A percentile compares a stretch with the other conserved stretches of the same genome.
Evolutionary conservation across 2,888 invertebrate genomes (phyloP).

Genomic region (Serripes groenlandicus): DNA sequence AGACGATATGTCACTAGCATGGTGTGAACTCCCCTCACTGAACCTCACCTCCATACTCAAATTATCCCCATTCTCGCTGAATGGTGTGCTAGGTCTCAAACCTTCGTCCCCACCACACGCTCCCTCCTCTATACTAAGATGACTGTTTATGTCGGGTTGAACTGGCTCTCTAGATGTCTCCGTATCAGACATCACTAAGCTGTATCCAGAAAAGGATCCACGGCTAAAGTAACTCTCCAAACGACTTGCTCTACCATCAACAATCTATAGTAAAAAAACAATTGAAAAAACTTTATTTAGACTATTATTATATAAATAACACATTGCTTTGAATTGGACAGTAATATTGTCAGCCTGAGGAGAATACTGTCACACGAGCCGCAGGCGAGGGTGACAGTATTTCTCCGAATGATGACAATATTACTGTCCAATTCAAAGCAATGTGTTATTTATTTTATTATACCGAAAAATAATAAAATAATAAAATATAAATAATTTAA

Average conservation of each 20-base stretch:
- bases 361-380: no score
- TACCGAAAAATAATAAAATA: no score
- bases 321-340: no score
- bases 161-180: slow-evolving; percentile 43
- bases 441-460: no score
- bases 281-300: no score
- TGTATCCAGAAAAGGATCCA: slow-evolving; percentile 19
- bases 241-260: slow-evolving; percentile 21
- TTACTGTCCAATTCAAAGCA: no score
- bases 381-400: no score
- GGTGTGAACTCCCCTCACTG: slow-evolving; percentile 84
- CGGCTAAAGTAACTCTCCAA: slow-evolving; percentile 20
- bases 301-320: no score
- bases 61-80: slow-evolving; percentile 81
- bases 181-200: slow-evolving; percentile 68
- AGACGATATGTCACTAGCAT: slow-evolving; percentile 85
- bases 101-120: slow-evolving; percentile 71
- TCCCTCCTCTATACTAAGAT: slow-evolving; percentile 65
- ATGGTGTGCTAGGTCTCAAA: slow-evolving; percentile 65
- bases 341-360: no score
- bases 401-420: no score
- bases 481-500: no score
- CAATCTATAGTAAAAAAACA: slow-evolving; percentile 30
- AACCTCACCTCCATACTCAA: slow-evolving; percentile 85
- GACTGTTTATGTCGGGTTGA: slow-evolving; percentile 57